Conservation (phyloP, 2,888 invertebrate species). For the Drosophila bunnanda region DNA sequence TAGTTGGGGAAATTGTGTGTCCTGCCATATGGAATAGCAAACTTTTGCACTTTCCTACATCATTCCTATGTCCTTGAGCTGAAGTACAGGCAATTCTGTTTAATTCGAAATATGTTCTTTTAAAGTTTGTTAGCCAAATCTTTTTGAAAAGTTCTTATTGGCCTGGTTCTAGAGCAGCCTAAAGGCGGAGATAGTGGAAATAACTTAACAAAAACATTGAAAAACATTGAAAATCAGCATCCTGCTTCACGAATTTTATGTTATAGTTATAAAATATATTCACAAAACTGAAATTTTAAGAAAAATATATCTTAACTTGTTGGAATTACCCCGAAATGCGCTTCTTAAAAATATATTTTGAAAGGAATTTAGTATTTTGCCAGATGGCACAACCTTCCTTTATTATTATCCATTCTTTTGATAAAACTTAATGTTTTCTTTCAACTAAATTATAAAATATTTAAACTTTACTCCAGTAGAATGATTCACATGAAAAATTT, state of each 20-base stretch:
- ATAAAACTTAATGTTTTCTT: neutral
- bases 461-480: too few relatives aligned
- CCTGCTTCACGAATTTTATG: too few relatives aligned
- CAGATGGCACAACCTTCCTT: neutral
- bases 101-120: neutral
- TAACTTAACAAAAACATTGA: neutral
- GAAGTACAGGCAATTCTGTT: neutral
- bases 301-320: neutral
- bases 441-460: neutral
- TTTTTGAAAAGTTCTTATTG: neutral
- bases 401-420: neutral
- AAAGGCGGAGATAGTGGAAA: neutral
- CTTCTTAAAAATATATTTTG: neutral
- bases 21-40: conserved; percentile 46
- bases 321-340: neutral
- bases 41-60: conserved; percentile 15
- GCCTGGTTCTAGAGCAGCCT: neutral
- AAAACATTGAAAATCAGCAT: neutral
- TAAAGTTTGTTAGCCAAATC: neutral
- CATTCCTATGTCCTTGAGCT: conserved; percentile 1
- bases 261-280: too few relatives aligned
- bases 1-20: conserved; percentile 3
- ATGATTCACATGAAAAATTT: neutral
- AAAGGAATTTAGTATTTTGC: neutral
- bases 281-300: neutral